Conservation (phyloP, 2,888 invertebrate species). For the Malacosoma neustria region DNA sequence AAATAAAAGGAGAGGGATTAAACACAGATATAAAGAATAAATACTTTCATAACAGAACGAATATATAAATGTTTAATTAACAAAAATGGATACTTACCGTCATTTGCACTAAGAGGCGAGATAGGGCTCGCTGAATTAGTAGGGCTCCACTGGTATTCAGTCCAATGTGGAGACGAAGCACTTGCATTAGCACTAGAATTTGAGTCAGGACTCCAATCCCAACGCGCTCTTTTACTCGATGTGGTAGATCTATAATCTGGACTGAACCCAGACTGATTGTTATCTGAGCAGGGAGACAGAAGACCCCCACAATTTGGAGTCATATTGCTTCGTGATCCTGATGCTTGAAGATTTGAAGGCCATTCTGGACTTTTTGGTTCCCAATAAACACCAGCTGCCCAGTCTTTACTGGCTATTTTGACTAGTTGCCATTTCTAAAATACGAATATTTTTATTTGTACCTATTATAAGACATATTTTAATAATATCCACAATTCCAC, state of each 20-base stretch:
- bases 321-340: slow-evolving; percentile 29
- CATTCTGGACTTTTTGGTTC: slow-evolving; percentile 60
- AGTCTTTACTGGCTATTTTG: slow-evolving; percentile 55
- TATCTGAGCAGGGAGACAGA: slow-evolving; percentile 50
- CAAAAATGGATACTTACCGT: slow-evolving; percentile 43
- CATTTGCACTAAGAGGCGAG: slow-evolving; percentile 56
- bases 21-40: too few relatives aligned
- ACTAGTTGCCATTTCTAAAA: slow-evolving; percentile 45
- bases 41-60: too few relatives aligned
- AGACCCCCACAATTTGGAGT: slow-evolving; percentile 46
- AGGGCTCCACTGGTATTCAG: slow-evolving; percentile 72
- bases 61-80: too few relatives aligned
- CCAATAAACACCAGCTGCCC: slow-evolving; percentile 62
- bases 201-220: slow-evolving; percentile 65
- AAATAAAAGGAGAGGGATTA: too few relatives aligned
- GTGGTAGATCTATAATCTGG: slow-evolving; percentile 37
- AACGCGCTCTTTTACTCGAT: slow-evolving; percentile 34
- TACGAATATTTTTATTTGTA: too few relatives aligned
- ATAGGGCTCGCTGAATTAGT: slow-evolving; percentile 64
- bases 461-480: too few relatives aligned
- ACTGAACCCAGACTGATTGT: slow-evolving; percentile 53
- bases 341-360: slow-evolving; percentile 30
- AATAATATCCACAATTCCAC: too few relatives aligned
- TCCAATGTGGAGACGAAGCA: slow-evolving; percentile 47
- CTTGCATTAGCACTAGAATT: slow-evolving; percentile 47